These are phyloP conservation scores for Nemurella pictetii DNA, from an alignment of 2,888 invertebrate genomes.

Conservation along the genomic window DNA sequence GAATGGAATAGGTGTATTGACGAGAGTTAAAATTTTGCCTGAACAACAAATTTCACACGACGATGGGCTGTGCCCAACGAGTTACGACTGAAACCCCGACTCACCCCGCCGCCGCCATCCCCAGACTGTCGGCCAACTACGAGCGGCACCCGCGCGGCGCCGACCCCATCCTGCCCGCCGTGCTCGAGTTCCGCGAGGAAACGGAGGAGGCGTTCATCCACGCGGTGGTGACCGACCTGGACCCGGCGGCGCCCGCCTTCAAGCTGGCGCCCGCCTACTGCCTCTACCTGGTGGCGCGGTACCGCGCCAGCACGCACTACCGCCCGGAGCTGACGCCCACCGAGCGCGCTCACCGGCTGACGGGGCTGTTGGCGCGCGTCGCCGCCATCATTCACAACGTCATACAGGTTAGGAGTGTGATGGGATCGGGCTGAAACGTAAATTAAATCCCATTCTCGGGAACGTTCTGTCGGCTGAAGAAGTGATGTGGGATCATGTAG, in stretches of 20 bases:
- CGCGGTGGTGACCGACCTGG: slow-evolving; percentile 84
- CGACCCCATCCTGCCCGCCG: slow-evolving; percentile 91
- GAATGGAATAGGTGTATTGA: too few relatives aligned
- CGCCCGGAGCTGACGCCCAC: slow-evolving; percentile 89
- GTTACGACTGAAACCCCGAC: neutral
- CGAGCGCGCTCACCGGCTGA: slow-evolving; percentile 88
- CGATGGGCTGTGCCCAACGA: neutral
- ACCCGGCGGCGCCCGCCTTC: slow-evolving; percentile 87
- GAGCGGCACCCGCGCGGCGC: slow-evolving; percentile 66
- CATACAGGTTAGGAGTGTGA: slow-evolving; percentile 77
- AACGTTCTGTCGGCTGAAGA: too few relatives aligned
- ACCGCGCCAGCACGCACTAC: slow-evolving; percentile 92
- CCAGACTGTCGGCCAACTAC: slow-evolving; percentile 52
- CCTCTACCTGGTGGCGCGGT: slow-evolving; percentile 91
- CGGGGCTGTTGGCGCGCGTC: slow-evolving; percentile 86
- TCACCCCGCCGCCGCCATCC: slow-evolving; percentile 29
- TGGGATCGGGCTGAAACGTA: too few relatives aligned
- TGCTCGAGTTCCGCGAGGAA: slow-evolving; percentile 92
- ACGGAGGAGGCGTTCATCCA: slow-evolving; percentile 91
- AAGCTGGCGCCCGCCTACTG: slow-evolving; percentile 97
- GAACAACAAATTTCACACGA: too few relatives aligned
- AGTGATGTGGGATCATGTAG: too few relatives aligned
- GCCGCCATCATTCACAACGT: slow-evolving; percentile 83
- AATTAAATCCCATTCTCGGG: too few relatives aligned
- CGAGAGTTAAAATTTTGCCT: too few relatives aligned